A percentile compares a stretch with the other conserved stretches of the same genome.
Evolutionary conservation across 2,888 invertebrate genomes (phyloP).

Genomic region (Elegia similella): DNA sequence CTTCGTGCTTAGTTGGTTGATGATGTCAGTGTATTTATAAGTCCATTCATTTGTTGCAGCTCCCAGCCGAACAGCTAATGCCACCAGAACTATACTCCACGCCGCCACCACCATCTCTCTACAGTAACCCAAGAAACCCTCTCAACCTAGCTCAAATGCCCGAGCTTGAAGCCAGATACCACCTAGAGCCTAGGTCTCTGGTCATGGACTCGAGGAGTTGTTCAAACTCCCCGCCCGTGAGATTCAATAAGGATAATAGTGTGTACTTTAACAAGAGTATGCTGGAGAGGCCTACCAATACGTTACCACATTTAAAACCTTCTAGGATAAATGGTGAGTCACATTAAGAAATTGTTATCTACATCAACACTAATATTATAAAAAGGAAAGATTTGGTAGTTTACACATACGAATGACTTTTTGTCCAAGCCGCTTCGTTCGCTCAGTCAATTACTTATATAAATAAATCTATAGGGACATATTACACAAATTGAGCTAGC

Average conservation of each 20-base stretch:
- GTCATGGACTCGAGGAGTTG: constrained; percentile 54
- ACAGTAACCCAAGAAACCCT: constrained; percentile 64
- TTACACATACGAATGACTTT: too few relatives aligned
- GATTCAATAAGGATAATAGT: constrained; percentile 58
- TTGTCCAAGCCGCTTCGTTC: too few relatives aligned
- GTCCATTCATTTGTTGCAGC: constrained; percentile 35
- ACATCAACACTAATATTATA: too few relatives aligned
- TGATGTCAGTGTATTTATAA: too few relatives aligned
- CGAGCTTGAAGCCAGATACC: constrained; percentile 55
- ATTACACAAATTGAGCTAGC: too few relatives aligned
- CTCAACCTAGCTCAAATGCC: constrained; percentile 64
- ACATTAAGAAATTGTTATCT: too few relatives aligned
- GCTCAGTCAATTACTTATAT: too few relatives aligned
- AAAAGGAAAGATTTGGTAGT: too few relatives aligned
- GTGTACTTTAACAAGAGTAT: constrained; percentile 59
- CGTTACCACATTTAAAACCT: constrained; percentile 58
- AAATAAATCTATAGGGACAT: too few relatives aligned
- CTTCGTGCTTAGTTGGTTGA: too few relatives aligned
- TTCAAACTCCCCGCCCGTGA: constrained; percentile 64
- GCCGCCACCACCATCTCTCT: constrained; percentile 57
- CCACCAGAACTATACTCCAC: constrained; percentile 66
- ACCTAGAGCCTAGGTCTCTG: constrained; percentile 39
- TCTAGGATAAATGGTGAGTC: constrained; percentile 52
- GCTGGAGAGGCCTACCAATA: constrained; percentile 53
- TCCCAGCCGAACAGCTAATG: constrained; percentile 71